Evolutionary conservation across 2,113 vertebrate species (phyloP).

Genomic region (Chascanopsetta lugubris): DNA sequence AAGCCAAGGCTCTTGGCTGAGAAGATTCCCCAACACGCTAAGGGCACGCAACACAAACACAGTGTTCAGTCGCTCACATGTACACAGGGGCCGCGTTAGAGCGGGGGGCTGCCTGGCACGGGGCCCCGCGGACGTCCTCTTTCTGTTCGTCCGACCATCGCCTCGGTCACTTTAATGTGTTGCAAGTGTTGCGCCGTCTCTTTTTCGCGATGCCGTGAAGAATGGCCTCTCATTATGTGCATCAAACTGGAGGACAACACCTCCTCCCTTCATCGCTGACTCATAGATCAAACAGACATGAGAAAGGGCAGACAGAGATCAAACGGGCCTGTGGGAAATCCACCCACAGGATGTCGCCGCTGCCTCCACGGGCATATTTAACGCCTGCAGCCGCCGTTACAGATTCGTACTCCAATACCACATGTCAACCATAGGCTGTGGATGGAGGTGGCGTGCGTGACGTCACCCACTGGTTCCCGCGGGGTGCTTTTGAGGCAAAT

Average conservation of each 20-base stretch:
- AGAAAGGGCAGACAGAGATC: constrained; percentile 61
- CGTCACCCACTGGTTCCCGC: too few relatives aligned
- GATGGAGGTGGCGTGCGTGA: too few relatives aligned
- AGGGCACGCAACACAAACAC: constrained; percentile 16
- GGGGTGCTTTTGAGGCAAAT: too few relatives aligned
- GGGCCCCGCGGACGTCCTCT: constrained; percentile 4
- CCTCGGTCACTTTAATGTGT: constrained; percentile 21
- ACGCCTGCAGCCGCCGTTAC: constrained; percentile 2
- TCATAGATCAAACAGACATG: constrained; percentile 60
- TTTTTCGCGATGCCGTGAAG: constrained; percentile 28
- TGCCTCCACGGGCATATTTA: constrained; percentile 25
- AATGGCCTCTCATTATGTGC: constrained; percentile 22
- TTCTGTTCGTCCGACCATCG: too few relatives aligned
- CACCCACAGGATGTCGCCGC: constrained; percentile 29
- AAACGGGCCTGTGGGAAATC: constrained; percentile 65
- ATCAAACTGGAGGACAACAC: constrained; percentile 33
- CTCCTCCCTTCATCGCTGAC: constrained; percentile 29
- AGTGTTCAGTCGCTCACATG: constrained; percentile 18
- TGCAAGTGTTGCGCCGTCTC: constrained; percentile 18
- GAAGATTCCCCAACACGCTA: constrained; percentile 42
- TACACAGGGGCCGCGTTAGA: constrained; percentile 6
- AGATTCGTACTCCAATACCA: constrained; percentile 4
- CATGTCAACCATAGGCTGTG: background rate
- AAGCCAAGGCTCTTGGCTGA: constrained; percentile 49
- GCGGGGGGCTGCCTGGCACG: background rate